Percentiles rank a stretch among this genome's conserved stretches.
Conservation (phyloP, 2,113 vertebrate genomes). For the Odobenus rosmarus region DNA sequence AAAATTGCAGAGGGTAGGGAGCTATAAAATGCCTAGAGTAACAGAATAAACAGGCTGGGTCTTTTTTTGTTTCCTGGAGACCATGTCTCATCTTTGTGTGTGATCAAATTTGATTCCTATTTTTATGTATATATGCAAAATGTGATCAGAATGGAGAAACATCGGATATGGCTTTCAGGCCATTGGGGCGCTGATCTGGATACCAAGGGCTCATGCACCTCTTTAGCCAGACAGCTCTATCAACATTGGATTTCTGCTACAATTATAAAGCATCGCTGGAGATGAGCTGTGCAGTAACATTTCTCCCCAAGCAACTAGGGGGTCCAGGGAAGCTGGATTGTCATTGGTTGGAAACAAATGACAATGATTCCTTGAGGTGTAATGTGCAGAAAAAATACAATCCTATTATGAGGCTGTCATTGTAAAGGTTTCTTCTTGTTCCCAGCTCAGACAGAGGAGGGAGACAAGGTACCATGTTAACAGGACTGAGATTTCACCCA, state of each 20-base stretch:
- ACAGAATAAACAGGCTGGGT: background rate
- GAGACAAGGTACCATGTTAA: constrained; percentile 68
- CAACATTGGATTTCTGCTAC: constrained; percentile 65
- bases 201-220: background rate
- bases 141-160: constrained; percentile 53
- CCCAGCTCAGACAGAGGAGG: constrained; percentile 76
- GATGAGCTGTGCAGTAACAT: constrained; percentile 53
- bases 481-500: background rate
- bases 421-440: constrained; percentile 61
- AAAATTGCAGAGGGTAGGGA: background rate
- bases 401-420: constrained; percentile 43
- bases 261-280: constrained; percentile 69
- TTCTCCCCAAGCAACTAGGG: constrained; percentile 55
- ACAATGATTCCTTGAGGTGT: constrained; percentile 50
- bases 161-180: constrained; percentile 30
- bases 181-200: background rate
- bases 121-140: constrained; percentile 44
- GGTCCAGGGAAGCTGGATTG: constrained; percentile 25
- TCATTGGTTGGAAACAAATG: constrained; percentile 73
- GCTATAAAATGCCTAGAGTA: background rate
- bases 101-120: constrained; percentile 1
- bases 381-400: constrained; percentile 38
- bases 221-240: constrained; percentile 64
- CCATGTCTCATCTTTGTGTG: background rate
- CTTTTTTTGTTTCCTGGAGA: background rate